Evolutionary conservation across 2,113 vertebrate genomes (phyloP).

Genomic region (Variabilichromis moorii): DNA sequence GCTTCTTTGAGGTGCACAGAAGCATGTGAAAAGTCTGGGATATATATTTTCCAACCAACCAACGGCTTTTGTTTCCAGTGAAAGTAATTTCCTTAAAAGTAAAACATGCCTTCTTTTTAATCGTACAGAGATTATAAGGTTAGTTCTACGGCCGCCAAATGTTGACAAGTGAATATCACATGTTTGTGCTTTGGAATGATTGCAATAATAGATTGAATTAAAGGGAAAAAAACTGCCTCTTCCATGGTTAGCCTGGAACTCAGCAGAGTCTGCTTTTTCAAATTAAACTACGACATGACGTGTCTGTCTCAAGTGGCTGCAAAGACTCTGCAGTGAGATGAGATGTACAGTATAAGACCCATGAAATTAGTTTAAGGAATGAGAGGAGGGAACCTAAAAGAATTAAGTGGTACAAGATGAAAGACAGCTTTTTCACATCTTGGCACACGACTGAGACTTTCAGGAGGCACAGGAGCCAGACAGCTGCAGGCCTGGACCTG

Average conservation of each 20-base stretch:
- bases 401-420: not conserved
- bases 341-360: slow-evolving; percentile 10
- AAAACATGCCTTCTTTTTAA: slow-evolving; percentile 13
- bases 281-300: slow-evolving; percentile 17
- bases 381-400: not conserved
- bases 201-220: slow-evolving; percentile 31
- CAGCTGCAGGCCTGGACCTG: slow-evolving; percentile 36
- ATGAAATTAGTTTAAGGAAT: slow-evolving; percentile 6
- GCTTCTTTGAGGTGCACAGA: not conserved
- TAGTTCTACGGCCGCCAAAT: slow-evolving; percentile 9
- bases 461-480: slow-evolving; percentile 1
- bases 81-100: not conserved
- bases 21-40: not conserved
- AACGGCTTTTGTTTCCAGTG: not conserved
- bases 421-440: not conserved
- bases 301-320: not conserved
- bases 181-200: slow-evolving; percentile 18
- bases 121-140: not conserved
- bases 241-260: not conserved
- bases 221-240: not conserved
- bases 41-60: not conserved
- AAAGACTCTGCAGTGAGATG: not conserved
- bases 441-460: slow-evolving; percentile 32
- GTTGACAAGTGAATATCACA: slow-evolving; percentile 24
- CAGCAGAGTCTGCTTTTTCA: not conserved